phyloP scores from a whole-genome alignment of 1,140 invertebrate genomes.

The Ridgeia piscesae region DNA sequence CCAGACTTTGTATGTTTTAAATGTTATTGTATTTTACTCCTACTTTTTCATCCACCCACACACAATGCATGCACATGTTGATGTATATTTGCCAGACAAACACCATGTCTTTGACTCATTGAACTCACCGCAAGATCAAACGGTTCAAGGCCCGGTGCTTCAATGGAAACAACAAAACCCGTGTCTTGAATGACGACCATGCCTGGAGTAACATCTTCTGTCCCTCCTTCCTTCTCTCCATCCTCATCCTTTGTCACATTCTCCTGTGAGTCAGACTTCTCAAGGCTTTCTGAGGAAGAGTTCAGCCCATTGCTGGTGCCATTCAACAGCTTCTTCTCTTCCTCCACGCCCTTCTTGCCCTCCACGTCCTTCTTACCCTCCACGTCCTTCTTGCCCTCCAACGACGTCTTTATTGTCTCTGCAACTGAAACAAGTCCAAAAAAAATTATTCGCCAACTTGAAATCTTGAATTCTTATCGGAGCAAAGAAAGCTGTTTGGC shows the following conservation, averaged over 20 bases:
- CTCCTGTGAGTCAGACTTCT: background rate
- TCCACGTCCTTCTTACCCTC: background rate
- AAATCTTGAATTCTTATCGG: no score
- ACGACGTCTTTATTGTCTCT: slow-evolving; percentile 7
- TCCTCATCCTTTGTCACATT: slow-evolving; percentile 7
- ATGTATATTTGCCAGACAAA: background rate
- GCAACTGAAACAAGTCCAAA: background rate
- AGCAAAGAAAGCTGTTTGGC: no score
- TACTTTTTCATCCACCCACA: no score
- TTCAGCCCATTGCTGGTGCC: slow-evolving; percentile 10
- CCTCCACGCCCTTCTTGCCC: background rate
- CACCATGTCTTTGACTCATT: background rate
- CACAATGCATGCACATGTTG: no score
- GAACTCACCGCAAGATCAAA: slow-evolving; percentile 83
- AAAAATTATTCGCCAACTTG: no score
- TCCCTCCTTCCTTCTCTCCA: slow-evolving; percentile 33
- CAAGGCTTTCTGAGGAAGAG: slow-evolving; percentile 22
- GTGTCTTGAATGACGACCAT: slow-evolving; percentile 90
- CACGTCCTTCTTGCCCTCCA: background rate
- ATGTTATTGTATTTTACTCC: no score
- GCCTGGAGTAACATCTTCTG: slow-evolving; percentile 38
- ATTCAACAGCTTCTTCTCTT: slow-evolving; percentile 21
- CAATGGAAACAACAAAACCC: slow-evolving; percentile 89
- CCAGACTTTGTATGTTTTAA: no score
- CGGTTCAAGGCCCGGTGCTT: slow-evolving; percentile 82